These are phyloP conservation scores for Bembecia ichneumoniformis DNA, from an alignment of 2,888 invertebrate genomes.

Conservation along the genomic window DNA sequence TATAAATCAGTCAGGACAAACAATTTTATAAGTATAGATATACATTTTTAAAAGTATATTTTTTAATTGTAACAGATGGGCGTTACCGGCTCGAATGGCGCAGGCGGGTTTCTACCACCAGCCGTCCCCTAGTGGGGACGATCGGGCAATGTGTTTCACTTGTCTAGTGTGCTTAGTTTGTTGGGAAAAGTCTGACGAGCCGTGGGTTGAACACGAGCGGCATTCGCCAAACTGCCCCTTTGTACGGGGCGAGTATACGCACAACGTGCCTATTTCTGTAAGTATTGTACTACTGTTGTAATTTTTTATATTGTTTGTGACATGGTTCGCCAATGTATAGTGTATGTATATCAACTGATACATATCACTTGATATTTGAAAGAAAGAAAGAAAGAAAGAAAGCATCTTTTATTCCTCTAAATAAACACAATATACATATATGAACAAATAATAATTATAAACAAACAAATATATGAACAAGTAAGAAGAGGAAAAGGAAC, in stretches of 20 bases:
- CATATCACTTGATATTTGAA: too few species aligned
- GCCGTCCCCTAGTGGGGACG: slow-evolving; percentile 90
- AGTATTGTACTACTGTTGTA: slow-evolving; percentile 18
- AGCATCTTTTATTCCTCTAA: too few species aligned
- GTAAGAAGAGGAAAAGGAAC: too few species aligned
- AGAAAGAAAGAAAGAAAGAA: too few species aligned
- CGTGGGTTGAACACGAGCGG: slow-evolving; percentile 96
- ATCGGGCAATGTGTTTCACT: slow-evolving; percentile 96
- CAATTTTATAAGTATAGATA: too few species aligned
- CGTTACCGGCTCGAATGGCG: slow-evolving; percentile 95
- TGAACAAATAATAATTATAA: too few species aligned
- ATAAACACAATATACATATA: too few species aligned
- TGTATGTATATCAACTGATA: too few species aligned
- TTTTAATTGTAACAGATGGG: slow-evolving; percentile 78
- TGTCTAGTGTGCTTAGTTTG: slow-evolving; percentile 95
- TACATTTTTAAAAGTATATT: too few species aligned
- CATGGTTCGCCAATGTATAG: too few species aligned
- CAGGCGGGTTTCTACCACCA: slow-evolving; percentile 98
- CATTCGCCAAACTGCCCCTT: slow-evolving; percentile 95
- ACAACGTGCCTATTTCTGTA: slow-evolving; percentile 90
- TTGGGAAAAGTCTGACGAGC: slow-evolving; percentile 97
- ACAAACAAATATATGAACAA: too few species aligned
- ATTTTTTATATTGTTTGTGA: not conserved
- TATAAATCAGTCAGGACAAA: too few species aligned
- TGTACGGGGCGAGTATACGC: slow-evolving; percentile 94